Base-by-base conservation (phyloP, 1,140 invertebrate species). In the Drosophila prosaltans region DNA sequence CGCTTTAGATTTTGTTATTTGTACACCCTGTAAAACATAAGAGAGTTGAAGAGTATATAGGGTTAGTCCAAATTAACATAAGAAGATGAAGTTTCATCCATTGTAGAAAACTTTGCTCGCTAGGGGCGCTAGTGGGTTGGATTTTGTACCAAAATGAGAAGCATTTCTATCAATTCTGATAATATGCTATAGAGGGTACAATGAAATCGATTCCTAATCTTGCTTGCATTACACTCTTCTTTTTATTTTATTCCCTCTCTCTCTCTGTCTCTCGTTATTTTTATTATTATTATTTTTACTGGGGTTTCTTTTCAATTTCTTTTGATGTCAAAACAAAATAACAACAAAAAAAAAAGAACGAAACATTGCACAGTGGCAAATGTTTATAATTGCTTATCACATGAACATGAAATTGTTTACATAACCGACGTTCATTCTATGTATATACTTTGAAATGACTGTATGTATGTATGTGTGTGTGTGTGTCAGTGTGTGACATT, bases 321-420 rank as follows among this genome's bases (percentile, higher is more conserved):
- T 86, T 88, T 88, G 77, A 86, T 82, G 83, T 88, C 83, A 88
- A 88, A 82, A 78, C 62, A 69, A 59, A 63, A 40, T 48, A 54
- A 40, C 32, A 36, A 36, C 32, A 68, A 41, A 51, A 80, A 63
- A 51, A 62, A 48, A 40, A 80, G 66, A 21, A 57, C 30, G 60
- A 67, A 54, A 55, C 63, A 73, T 63, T 57, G 62, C 10, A 62
- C 60, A 62, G 72, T 72, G 69, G 74, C 72, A 80, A 80, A 88
- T 83, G 72, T 80, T 77, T 80, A 75, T 74, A 88, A 80, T 86
- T 88, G 70, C 80, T 81, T 82, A 86, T 80, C 82, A 74, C 69
- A 68, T 69, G 65, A 73, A 74, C 69, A 68, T 69, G 65, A 73
- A 77, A 74, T 40, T 80, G 73, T 61, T 76, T 74, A 74, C 65